Evolutionary conservation across 2,113 vertebrate species (phyloP).

Genomic region (Poecile atricapillus): DNA sequence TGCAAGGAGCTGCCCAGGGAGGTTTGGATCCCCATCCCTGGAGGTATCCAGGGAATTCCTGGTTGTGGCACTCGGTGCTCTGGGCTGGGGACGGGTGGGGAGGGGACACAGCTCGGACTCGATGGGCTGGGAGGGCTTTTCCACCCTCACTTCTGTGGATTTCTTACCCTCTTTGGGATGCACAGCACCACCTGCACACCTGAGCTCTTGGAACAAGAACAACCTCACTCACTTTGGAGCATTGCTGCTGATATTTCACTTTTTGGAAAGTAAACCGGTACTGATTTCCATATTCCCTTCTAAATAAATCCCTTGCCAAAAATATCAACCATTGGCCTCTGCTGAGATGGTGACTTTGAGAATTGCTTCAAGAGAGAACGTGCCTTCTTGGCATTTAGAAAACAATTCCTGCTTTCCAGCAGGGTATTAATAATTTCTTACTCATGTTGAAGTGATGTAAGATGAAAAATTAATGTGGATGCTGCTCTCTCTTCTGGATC

Average conservation of each 20-base stretch:
- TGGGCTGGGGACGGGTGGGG: background rate
- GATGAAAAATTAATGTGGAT: constrained; percentile 51
- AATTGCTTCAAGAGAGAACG: background rate
- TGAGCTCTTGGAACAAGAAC: background rate
- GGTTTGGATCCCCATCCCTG: background rate
- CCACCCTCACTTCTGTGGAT: background rate
- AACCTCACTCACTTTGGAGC: background rate
- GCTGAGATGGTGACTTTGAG: background rate
- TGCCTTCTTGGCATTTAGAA: background rate
- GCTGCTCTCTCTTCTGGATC: background rate
- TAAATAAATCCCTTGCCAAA: background rate
- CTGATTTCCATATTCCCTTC: background rate
- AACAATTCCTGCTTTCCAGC: background rate
- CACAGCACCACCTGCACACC: background rate
- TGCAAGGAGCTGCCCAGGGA: background rate
- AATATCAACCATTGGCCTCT: background rate
- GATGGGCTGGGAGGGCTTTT: accelerated
- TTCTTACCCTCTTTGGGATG: background rate
- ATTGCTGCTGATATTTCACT: background rate
- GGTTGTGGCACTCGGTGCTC: background rate
- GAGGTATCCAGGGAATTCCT: background rate
- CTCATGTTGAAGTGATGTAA: constrained; percentile 8
- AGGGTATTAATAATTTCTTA: constrained; percentile 52
- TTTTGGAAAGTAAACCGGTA: background rate
- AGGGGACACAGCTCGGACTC: accelerated